phyloP scores from a whole-genome alignment of 2,888 invertebrate genomes.

The Orthosia gothica region DNA sequence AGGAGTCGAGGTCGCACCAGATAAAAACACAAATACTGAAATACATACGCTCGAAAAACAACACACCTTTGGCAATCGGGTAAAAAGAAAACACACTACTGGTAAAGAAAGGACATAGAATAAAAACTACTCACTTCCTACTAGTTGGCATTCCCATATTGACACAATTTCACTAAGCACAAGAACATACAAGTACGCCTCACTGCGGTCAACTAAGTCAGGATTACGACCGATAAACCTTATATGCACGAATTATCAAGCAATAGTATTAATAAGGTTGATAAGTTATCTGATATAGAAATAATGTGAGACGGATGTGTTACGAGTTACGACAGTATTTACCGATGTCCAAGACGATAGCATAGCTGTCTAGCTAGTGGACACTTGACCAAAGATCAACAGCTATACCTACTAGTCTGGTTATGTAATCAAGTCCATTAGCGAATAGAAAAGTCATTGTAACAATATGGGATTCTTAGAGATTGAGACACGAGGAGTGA shows the following conservation, averaged over 20 bases:
- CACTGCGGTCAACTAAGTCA: constrained; percentile 57
- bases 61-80: no score
- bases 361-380: constrained; percentile 33
- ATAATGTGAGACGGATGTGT: constrained; percentile 62
- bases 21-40: constrained; percentile 5
- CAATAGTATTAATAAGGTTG: constrained; percentile 58
- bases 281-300: constrained; percentile 66
- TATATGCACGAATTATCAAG: constrained; percentile 63
- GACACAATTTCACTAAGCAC: constrained; percentile 51
- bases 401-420: constrained; percentile 4
- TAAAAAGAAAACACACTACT: constrained; percentile 14
- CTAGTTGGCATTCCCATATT: constrained; percentile 55
- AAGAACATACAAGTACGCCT: constrained; percentile 39
- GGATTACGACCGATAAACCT: constrained; percentile 59
- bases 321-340: constrained; percentile 37
- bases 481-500: background rate
- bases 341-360: constrained; percentile 44
- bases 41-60: no score
- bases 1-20: background rate
- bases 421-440: constrained; percentile 32
- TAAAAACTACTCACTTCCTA: constrained; percentile 52
- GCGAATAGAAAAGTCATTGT: background rate
- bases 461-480: background rate
- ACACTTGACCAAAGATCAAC: constrained; percentile 52
- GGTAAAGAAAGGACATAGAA: constrained; percentile 6